phyloP scores from a whole-genome alignment of 2,113 vertebrate species.

The Pomatorhinus ruficollis region DNA sequence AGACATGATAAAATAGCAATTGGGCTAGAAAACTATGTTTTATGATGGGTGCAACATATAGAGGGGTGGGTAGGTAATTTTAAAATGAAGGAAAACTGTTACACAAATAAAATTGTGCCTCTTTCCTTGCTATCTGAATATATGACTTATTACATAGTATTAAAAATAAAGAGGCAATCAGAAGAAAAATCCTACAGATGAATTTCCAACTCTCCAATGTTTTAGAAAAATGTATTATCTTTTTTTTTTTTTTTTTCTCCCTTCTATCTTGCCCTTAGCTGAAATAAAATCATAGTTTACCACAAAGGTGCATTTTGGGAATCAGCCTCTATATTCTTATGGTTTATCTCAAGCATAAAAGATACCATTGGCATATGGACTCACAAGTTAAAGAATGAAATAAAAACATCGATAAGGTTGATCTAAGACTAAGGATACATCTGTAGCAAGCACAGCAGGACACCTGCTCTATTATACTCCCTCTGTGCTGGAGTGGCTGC shows the following conservation, averaged over 20 bases:
- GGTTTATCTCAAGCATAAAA: background rate
- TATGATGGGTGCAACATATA: rapidly evolving
- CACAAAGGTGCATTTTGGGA: background rate
- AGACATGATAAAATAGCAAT: background rate
- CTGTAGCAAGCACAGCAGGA: background rate
- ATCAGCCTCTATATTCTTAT: background rate
- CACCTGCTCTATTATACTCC: background rate
- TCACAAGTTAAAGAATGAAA: background rate
- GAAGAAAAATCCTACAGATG: background rate
- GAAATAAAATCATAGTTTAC: background rate
- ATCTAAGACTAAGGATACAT: background rate
- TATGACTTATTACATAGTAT: background rate
- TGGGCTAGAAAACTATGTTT: background rate
- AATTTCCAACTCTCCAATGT: background rate
- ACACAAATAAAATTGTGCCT: background rate
- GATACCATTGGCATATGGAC: background rate
- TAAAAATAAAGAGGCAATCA: background rate
- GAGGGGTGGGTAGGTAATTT: background rate
- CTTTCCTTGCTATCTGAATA: background rate
- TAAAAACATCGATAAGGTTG: rapidly evolving
- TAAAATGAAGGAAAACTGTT: background rate
- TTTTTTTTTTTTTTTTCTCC: background rate
- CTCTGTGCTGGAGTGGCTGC: background rate
- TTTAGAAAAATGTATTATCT: background rate
- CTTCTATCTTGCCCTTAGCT: background rate